Conservation (phyloP, 2,113 vertebrate genomes). For the Lepisosteus osseus region DNA sequence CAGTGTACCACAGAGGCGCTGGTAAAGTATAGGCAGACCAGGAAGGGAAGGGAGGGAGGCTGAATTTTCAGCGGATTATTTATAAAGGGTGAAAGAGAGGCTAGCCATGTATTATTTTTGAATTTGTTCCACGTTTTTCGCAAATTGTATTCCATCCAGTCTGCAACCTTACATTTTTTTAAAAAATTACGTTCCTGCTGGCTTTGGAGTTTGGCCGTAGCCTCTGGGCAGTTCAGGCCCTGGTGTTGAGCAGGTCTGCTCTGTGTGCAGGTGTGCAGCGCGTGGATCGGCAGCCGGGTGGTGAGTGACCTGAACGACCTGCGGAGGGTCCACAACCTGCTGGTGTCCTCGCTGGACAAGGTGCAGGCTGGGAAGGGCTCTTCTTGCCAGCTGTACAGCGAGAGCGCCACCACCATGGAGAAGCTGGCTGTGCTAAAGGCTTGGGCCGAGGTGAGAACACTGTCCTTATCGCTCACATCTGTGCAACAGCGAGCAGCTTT, state of each 20-base stretch:
- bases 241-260: not conserved
- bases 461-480: not conserved
- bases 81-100: too few relatives aligned
- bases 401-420: slow-evolving; percentile 97
- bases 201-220: too few relatives aligned
- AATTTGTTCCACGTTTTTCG: too few relatives aligned
- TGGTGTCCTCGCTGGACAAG: slow-evolving; percentile 96
- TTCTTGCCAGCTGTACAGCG: slow-evolving; percentile 91
- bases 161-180: too few relatives aligned
- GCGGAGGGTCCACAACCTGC: slow-evolving; percentile 91
- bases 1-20: too few relatives aligned
- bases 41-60: too few relatives aligned
- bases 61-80: too few relatives aligned
- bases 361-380: slow-evolving; percentile 91
- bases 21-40: too few relatives aligned
- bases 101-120: too few relatives aligned
- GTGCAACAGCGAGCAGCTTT: too few relatives aligned
- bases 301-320: slow-evolving; percentile 97
- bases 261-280: slow-evolving; percentile 82
- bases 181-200: too few relatives aligned
- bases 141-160: not conserved
- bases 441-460: slow-evolving; percentile 86
- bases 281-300: slow-evolving; percentile 96
- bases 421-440: slow-evolving; percentile 94
- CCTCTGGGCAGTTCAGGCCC: not conserved